These are phyloP conservation scores for Lophius piscatorius DNA, from an alignment of 2,113 vertebrate species.

Conservation along the genomic window DNA sequence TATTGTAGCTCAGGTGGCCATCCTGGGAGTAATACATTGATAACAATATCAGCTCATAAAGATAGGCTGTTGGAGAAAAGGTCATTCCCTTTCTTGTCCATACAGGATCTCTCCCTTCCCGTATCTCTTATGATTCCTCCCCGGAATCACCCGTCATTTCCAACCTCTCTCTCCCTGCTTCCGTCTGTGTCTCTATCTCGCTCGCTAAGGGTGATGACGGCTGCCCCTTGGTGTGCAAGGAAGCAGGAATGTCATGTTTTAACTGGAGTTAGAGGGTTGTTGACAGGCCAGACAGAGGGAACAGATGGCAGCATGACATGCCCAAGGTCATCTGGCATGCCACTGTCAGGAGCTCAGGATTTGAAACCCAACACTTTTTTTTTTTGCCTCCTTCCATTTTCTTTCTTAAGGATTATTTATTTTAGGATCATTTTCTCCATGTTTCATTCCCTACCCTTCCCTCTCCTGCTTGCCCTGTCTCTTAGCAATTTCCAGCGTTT, in stretches of 20 bases:
- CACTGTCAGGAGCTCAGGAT: conserved; percentile 71
- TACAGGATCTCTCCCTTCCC: conserved; percentile 31
- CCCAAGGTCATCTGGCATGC: conserved; percentile 83
- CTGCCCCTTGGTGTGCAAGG: conserved; percentile 66
- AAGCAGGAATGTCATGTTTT: conserved; percentile 79
- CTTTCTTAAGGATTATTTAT: conserved; percentile 5
- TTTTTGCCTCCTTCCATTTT: conserved; percentile 32
- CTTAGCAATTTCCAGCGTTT: conserved; percentile 41
- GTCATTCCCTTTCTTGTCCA: conserved; percentile 68
- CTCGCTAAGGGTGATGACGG: conserved; percentile 58
- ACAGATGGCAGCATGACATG: conserved; percentile 83
- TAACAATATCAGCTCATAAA: conserved; percentile 79
- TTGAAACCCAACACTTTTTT: conserved; percentile 76
- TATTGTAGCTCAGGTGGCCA: conserved; percentile 75
- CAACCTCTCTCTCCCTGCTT: not conserved
- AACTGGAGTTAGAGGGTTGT: conserved; percentile 76
- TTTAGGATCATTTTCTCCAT: conserved; percentile 13
- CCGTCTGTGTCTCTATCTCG: conserved; percentile 39
- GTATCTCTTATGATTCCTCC: conserved; percentile 19
- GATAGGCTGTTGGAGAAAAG: conserved; percentile 73
- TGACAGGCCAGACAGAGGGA: conserved; percentile 81
- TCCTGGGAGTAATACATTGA: conserved; percentile 77
- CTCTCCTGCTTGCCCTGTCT: conserved; percentile 25
- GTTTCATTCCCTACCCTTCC: conserved; percentile 26
- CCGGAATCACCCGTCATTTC: conserved; percentile 11